Evolutionary conservation across 2,797 vertebrate genomes (phyloP).

Genomic region (Vespertilio murinus): DNA sequence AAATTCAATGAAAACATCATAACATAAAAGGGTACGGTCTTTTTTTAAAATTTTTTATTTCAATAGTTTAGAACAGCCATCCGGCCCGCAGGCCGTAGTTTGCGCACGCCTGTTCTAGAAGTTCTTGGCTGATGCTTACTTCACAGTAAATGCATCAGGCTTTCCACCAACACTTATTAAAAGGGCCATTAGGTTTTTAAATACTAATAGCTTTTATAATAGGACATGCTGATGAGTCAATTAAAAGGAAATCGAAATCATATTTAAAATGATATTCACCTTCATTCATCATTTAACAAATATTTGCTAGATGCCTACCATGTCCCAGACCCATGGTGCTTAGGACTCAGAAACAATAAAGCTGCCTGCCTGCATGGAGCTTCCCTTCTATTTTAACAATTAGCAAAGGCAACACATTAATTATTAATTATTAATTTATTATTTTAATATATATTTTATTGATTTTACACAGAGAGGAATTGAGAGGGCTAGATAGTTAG

Average conservation of each 20-base stretch:
- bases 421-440: too few relatives aligned
- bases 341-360: neutral
- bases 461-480: too few relatives aligned
- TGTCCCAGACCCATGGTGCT: neutral
- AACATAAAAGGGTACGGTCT: too few relatives aligned
- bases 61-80: too few relatives aligned
- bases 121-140: conserved; percentile 53
- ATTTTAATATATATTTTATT: too few relatives aligned
- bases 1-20: too few relatives aligned
- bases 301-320: neutral
- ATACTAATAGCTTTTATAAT: conserved; percentile 44
- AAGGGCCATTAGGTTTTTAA: conserved; percentile 59
- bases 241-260: conserved; percentile 51
- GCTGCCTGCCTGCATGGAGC: neutral
- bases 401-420: neutral
- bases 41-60: too few relatives aligned
- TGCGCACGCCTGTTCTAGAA: too few relatives aligned
- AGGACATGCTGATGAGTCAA: conserved; percentile 32
- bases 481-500: too few relatives aligned
- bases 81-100: too few relatives aligned
- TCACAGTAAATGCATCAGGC: neutral
- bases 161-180: conserved; percentile 61
- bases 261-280: conserved; percentile 37
- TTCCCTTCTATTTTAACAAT: neutral
- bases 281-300: conserved; percentile 42